Evolutionary conservation across 2,888 invertebrate species (phyloP).

Genomic region (Lampropteryx suffumata): DNA sequence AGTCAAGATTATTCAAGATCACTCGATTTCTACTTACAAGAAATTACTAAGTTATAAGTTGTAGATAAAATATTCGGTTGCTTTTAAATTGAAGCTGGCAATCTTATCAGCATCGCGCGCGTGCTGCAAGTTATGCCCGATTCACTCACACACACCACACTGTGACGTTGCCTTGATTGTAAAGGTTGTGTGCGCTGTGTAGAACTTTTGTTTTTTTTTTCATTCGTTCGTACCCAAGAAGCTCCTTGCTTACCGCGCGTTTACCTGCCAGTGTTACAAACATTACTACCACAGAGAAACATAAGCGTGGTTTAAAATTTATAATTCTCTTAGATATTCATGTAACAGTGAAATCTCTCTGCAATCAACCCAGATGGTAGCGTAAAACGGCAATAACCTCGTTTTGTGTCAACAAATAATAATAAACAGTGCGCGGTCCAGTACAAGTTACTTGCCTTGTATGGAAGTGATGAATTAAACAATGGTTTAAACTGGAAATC

Average conservation of each 20-base stretch:
- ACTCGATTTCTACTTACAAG: neutral
- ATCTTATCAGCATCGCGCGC: slow-evolving; percentile 49
- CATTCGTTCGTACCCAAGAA: slow-evolving; percentile 58
- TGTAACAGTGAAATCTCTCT: slow-evolving; percentile 64
- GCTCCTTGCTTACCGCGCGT: slow-evolving; percentile 56
- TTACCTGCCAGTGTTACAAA: slow-evolving; percentile 60
- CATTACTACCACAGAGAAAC: slow-evolving; percentile 25
- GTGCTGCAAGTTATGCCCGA: slow-evolving; percentile 44
- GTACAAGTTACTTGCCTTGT: slow-evolving; percentile 57
- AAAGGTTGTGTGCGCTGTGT: slow-evolving; percentile 56
- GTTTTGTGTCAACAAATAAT: slow-evolving; percentile 77
- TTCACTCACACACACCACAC: slow-evolving; percentile 81
- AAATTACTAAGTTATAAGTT: too few species aligned
- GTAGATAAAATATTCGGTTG: slow-evolving; percentile 12
- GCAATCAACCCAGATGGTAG: slow-evolving; percentile 67
- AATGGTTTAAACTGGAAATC: slow-evolving; percentile 69
- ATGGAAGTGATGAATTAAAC: slow-evolving; percentile 74
- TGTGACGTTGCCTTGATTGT: slow-evolving; percentile 57
- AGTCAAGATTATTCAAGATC: neutral
- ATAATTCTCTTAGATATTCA: neutral
- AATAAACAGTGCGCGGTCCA: slow-evolving; percentile 70
- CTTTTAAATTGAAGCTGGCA: slow-evolving; percentile 38
- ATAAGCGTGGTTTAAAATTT: neutral
- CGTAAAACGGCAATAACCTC: slow-evolving; percentile 66
- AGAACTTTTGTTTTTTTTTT: slow-evolving; percentile 65